Evolutionary conservation across 2,113 vertebrate genomes (phyloP).

Genomic region (Corynorhinus townsendii): DNA sequence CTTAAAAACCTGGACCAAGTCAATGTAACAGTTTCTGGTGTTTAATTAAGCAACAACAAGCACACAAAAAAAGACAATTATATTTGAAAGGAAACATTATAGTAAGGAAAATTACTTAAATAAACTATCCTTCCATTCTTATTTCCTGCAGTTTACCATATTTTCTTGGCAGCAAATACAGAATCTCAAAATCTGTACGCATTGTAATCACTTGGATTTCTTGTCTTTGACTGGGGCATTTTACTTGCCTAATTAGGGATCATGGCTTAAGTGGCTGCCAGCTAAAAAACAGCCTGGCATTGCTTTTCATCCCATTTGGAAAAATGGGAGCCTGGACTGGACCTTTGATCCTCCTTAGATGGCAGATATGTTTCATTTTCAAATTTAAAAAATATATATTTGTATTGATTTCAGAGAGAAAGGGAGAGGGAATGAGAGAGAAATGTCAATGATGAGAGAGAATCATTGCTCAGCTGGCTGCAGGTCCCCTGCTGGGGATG

Average conservation of each 20-base stretch:
- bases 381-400: not conserved
- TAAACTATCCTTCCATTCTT: constrained; percentile 34
- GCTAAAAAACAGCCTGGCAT: not conserved
- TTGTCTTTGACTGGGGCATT: constrained; percentile 37
- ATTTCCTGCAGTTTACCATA: constrained; percentile 46
- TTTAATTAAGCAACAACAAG: constrained; percentile 52
- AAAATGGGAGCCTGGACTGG: not conserved
- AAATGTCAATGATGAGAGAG: no score
- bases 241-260: constrained; percentile 50
- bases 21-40: constrained; percentile 22
- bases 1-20: constrained; percentile 29
- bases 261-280: not conserved
- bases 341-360: constrained; percentile 51
- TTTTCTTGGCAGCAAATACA: constrained; percentile 37
- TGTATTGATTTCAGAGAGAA: no score
- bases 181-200: constrained; percentile 30
- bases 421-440: no score
- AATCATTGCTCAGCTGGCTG: no score
- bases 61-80: not conserved
- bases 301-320: not conserved
- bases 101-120: constrained; percentile 38
- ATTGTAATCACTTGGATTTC: constrained; percentile 30
- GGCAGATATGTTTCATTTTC: constrained; percentile 32
- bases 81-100: constrained; percentile 52
- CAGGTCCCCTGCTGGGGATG: no score